Conservation (phyloP, 2,888 invertebrate species). For the Drosophila conformis region DNA sequence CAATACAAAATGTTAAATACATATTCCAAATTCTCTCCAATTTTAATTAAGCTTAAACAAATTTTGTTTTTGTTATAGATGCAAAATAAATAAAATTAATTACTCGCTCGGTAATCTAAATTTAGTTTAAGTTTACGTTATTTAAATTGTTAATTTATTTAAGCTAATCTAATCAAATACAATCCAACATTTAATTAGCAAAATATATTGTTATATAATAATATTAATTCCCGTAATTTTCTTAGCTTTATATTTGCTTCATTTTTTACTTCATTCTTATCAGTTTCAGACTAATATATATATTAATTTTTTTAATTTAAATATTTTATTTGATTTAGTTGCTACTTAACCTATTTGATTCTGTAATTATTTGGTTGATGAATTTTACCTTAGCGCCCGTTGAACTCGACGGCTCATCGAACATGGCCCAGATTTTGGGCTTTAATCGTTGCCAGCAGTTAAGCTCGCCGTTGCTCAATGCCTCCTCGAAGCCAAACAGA, state of each 20-base stretch:
- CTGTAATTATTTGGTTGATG: neutral
- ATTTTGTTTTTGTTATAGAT: too few species aligned
- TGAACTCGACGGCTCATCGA: conserved; percentile 98
- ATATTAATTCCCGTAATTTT: neutral
- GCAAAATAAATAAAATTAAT: too few species aligned
- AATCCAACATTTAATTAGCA: too few species aligned
- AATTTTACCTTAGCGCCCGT: conserved; percentile 92
- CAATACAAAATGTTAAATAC: neutral
- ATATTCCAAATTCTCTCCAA: neutral
- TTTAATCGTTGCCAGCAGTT: conserved; percentile 96
- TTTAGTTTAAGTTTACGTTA: too few species aligned
- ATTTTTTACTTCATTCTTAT: neutral
- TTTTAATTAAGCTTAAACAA: too few species aligned
- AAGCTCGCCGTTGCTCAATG: conserved; percentile 91
- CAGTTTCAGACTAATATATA: neutral
- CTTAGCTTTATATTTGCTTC: neutral
- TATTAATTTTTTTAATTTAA: neutral
- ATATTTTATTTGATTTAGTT: neutral
- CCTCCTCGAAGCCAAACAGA: conserved; percentile 95
- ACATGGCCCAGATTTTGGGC: conserved; percentile 97
- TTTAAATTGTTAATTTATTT: too few species aligned
- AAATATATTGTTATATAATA: neutral
- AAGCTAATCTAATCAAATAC: too few species aligned
- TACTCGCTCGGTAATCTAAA: too few species aligned
- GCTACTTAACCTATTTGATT: neutral